Evolutionary conservation across 2,113 vertebrate species (phyloP), one percentile per base, ranked within the genome.

Genomic region (Tricholaema leucomelas): DNA sequence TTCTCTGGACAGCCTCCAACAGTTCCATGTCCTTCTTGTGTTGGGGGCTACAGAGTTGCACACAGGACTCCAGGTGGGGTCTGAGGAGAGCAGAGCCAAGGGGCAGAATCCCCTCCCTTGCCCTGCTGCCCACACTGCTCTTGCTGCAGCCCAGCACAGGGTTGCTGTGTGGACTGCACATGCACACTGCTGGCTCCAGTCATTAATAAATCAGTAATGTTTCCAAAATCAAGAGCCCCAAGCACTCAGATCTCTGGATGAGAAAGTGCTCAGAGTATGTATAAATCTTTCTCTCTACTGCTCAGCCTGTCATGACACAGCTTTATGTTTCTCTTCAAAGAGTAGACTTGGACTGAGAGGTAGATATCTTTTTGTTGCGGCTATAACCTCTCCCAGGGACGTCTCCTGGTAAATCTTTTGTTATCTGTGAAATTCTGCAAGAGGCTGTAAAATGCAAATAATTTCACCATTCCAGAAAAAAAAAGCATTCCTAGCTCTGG

Each of bases 391-490:
- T 91, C 59, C 30, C 48, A 91, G 44, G 12, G 23, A 13, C 40
- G 15, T 61, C 25, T 54, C 40, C 46, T 33, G 36, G n/a, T 48
- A 90, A 90, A 73, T 83, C 79, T 64, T 81, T 46, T 75, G 35
- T 71, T 96, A 87, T 92, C 90, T 91, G 28, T 72, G 73, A 91
- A 91, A 77, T 92, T 86, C 55, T 83, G 35, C 76, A 90, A 89
- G 54, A 81, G 48, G 35, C 58, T 82, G 73, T 72, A 78, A 96
- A 91, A 85, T 59, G 75, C 65, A 83, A 81, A 90, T 85, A 64
- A 40, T 84, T 87, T n/a, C 16, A 15, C 67, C 65, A 35, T 87
- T 69, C 85, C 85, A 61, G 65, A 90, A 24, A 0, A 0, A 12
- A 75, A 88, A 24, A 0, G 0, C 25, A n/a, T 48, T 28, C n/a